Evolutionary conservation across 2,888 invertebrate species (phyloP).

Genomic region (Crocallis elinguaria): DNA sequence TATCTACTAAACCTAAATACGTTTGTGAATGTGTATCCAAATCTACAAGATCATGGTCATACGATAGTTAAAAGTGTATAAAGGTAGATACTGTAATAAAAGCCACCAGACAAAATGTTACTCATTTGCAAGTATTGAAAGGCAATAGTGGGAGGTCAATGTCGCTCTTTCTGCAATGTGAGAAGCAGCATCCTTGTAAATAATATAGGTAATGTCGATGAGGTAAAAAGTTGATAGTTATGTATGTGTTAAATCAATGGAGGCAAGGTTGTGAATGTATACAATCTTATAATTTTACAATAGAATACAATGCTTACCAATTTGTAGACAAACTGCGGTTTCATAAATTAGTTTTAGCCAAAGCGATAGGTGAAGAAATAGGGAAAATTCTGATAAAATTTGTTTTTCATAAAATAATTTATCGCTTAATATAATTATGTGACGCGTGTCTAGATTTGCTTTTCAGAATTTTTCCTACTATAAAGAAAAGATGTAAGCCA

Average conservation of each 20-base stretch:
- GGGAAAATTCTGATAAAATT: neutral
- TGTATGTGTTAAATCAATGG: neutral
- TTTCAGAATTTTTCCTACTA: no score
- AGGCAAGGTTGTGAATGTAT: neutral
- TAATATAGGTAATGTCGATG: neutral
- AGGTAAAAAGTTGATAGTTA: neutral
- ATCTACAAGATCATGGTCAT: neutral
- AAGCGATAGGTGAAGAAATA: neutral
- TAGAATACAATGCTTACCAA: neutral
- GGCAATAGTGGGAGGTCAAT: no score
- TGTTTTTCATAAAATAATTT: neutral
- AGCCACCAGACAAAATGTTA: neutral
- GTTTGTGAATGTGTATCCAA: neutral
- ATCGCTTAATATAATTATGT: no score
- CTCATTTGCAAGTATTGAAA: no score
- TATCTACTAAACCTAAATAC: neutral
- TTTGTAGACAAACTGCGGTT: neutral
- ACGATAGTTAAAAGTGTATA: neutral
- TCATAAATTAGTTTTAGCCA: neutral
- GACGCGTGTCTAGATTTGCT: no score
- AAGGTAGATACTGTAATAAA: neutral
- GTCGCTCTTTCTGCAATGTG: neutral
- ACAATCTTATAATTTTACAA: neutral
- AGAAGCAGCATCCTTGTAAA: neutral
- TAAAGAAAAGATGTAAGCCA: no score